phyloP scores from a whole-genome alignment of 2,797 vertebrate genomes.

The Cynopterus sphinx region DNA sequence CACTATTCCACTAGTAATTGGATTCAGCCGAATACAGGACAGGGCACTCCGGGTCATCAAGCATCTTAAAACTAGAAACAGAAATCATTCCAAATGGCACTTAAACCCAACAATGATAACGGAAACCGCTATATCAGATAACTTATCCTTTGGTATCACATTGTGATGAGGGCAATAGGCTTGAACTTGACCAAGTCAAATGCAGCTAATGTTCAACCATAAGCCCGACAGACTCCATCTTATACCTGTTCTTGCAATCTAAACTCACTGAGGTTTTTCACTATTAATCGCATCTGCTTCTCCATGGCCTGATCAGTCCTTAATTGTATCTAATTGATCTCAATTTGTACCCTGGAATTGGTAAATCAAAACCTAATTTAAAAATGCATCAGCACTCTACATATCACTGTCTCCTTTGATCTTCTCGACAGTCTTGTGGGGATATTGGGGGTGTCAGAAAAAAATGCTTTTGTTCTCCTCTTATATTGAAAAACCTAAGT shows the following conservation, averaged over 20 bases:
- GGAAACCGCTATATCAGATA: neutral
- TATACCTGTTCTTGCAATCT: neutral
- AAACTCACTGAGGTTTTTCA: neutral
- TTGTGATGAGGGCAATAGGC: neutral
- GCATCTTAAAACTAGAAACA: constrained; percentile 42
- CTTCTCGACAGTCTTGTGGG: neutral
- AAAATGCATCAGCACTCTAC: neutral
- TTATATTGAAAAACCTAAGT: neutral
- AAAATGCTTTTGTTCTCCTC: neutral
- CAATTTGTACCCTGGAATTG: constrained; percentile 40
- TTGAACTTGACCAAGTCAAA: neutral
- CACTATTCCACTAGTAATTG: constrained; percentile 5
- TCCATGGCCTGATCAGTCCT: neutral
- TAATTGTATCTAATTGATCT: constrained; percentile 51
- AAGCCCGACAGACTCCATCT: neutral
- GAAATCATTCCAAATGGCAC: constrained; percentile 26
- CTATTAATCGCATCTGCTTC: constrained; percentile 3
- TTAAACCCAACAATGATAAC: neutral
- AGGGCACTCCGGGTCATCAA: neutral
- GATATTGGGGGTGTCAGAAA: neutral
- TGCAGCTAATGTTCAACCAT: neutral
- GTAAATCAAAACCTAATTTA: constrained; percentile 55
- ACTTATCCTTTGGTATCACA: neutral
- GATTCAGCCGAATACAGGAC: constrained; percentile 35
- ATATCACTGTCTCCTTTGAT: constrained; percentile 1